Evolutionary conservation across 2,113 vertebrate species (phyloP).

Genomic region (Psittacula cyanocephala): DNA sequence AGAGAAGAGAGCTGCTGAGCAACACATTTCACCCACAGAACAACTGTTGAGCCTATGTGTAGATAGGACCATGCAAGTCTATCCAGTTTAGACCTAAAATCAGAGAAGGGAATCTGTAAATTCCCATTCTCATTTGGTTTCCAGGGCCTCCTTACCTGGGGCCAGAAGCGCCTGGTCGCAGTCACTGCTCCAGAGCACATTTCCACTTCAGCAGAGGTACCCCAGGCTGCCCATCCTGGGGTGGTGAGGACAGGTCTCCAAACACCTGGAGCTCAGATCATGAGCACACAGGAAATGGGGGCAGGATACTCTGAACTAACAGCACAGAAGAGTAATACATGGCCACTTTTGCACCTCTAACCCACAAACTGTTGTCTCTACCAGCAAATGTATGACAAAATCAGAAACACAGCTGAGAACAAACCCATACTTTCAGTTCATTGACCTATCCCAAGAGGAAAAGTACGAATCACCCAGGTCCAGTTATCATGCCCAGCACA

Average conservation of each 20-base stretch:
- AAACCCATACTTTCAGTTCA: not conserved
- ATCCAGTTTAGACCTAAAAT: not conserved
- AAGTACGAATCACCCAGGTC: not conserved
- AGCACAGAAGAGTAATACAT: not conserved
- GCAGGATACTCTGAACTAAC: not conserved
- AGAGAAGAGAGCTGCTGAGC: not conserved
- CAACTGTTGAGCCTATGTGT: not conserved
- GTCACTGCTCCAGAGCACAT: not conserved
- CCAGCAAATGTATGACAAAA: not conserved
- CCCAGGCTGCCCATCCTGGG: not conserved
- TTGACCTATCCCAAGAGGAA: not conserved
- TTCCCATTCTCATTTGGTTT: not conserved
- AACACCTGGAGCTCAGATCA: accelerated
- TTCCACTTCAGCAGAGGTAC: not conserved
- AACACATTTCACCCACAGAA: not conserved
- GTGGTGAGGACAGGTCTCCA: not conserved
- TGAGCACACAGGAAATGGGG: not conserved
- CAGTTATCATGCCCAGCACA: not conserved
- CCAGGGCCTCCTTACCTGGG: not conserved
- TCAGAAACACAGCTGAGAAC: not conserved
- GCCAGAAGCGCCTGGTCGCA: not conserved
- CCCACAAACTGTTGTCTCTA: not conserved
- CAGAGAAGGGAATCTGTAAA: not conserved
- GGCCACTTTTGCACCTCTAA: not conserved
- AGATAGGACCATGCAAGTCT: not conserved